Base-by-base conservation (phyloP, 2,888 invertebrate genomes). In the Tyria jacobaeae region DNA sequence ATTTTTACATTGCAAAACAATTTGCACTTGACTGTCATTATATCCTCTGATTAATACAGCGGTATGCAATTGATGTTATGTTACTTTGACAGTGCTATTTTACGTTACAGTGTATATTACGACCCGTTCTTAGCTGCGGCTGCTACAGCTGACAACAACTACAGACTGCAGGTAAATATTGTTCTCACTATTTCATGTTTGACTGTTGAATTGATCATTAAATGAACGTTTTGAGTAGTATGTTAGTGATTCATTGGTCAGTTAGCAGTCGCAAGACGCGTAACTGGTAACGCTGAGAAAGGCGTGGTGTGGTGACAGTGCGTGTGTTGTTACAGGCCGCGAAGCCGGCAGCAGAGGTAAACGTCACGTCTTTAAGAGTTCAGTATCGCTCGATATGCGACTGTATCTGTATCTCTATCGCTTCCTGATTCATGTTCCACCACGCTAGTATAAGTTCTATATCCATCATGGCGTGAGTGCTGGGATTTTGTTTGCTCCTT, bases 101-200 rank as follows among this genome's bases (percentile, higher is more conserved):
- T 81, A 82, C 88, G 89, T 94, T 95, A 93, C 94, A 97, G 98
- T 94, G 97, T 98, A 79, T 99, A 98, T 95, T 99, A 98, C 95
- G 98, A 99, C 95, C 98, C 98, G 84, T 98, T 98, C 96, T 95
- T 99, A 95, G 98, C 98, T 77, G 97, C 97, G 78, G 97, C 97
- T 73, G 97, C 97, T 74, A 94, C 95, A 81, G 96, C 97, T 83
- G 98, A 98, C 94, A 97, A 97, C 76, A 97, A 97, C 95, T 97
- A 97, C 94, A 97, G 98, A 95, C 95, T 98, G 84, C 98, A 98
- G 97, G 98, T 98, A 95, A 96, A 64, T 55, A 64, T 12, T 34
- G 10, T 14, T 55, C 55, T 27, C 6, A 7, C 14, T 4, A n/a
- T 63, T 47, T 21, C 7, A 55, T 14, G 24, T 59, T 47, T 53